Evolutionary conservation across 2,888 invertebrate species (phyloP), one percentile per base, ranked within the genome.

Genomic region (Tinea semifulvella): DNA sequence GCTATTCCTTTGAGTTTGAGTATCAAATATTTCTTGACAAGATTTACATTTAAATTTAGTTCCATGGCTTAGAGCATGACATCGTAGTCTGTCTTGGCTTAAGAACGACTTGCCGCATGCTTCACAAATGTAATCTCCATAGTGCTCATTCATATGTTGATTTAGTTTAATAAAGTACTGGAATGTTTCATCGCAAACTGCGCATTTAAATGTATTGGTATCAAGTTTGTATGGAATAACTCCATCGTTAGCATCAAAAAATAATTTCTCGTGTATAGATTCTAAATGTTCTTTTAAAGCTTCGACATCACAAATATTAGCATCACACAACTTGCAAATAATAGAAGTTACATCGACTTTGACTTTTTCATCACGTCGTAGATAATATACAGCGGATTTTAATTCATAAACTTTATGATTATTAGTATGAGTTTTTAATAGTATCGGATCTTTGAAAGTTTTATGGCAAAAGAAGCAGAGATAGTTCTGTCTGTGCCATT

Each of bases 81-180:
- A 67, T 6, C 74, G 49, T 5, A 80, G 46, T 1, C 80, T 52
- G 8, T 68, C 70, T 10, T 65, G 65, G 45, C 68, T 75, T 0
- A 79, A 44, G 27, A 79, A 80, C 0, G 68, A 68, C 45, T 75
- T 77, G 0, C 80, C 80, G 42, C 80, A 80, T 0, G 60, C 22
- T 25, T 79, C 79, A 45, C 80, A 80, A 0, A 79, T 60, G 20
- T 70, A 77, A 45, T 57, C 61, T 0, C 70, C 72, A 42, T 53
- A 80, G 47, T 80, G 80, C 3, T 56, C 52, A 45, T 80, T 80
- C 77, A 80, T 79, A 43, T 80, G 80, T 43, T 77, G 72, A 42
- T 79, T 80, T 0, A 79, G 48, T 47, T 70, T 79, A 3, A 69
- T 63, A 42, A 77, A 80, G 46, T 75, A 79, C 20, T 67, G 61